phyloP scores from a whole-genome alignment of 2,888 invertebrate species.

The Hipparchia sbordonii region DNA sequence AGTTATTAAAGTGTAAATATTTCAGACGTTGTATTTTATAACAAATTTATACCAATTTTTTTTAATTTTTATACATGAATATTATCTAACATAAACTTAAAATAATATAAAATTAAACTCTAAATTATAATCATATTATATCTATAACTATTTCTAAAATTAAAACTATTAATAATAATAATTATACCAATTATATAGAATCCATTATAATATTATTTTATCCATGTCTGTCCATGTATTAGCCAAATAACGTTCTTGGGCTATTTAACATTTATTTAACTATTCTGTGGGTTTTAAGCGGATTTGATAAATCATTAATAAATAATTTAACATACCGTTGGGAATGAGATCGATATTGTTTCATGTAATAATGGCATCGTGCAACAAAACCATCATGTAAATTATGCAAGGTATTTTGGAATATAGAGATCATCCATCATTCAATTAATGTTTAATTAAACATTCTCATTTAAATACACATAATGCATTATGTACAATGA shows the following conservation, averaged over 20 bases:
- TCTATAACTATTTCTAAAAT: no score
- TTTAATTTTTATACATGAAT: no score
- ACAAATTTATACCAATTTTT: no score
- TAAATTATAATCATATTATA: no score
- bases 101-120: no score
- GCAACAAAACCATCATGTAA: constrained; percentile 56
- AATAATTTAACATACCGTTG: constrained; percentile 51
- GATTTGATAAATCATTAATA: constrained; percentile 38
- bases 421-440: constrained; percentile 68
- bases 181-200: no score
- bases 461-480: constrained; percentile 46
- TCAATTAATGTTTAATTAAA: constrained; percentile 49
- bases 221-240: no score
- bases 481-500: constrained; percentile 33
- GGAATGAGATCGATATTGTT: constrained; percentile 58
- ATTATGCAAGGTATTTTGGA: constrained; percentile 58
- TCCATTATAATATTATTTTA: no score
- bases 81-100: no score
- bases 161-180: no score
- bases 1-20: neutral
- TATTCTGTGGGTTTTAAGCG: constrained; percentile 17
- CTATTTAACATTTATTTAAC: constrained; percentile 1
- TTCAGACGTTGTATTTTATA: neutral
- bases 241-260: neutral
- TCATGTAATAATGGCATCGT: constrained; percentile 54